Percentiles rank a stretch among this genome's conserved stretches.
These are phyloP conservation scores for Numenius arquata DNA, from an alignment of 2,113 vertebrate genomes.

Conservation along the genomic window DNA sequence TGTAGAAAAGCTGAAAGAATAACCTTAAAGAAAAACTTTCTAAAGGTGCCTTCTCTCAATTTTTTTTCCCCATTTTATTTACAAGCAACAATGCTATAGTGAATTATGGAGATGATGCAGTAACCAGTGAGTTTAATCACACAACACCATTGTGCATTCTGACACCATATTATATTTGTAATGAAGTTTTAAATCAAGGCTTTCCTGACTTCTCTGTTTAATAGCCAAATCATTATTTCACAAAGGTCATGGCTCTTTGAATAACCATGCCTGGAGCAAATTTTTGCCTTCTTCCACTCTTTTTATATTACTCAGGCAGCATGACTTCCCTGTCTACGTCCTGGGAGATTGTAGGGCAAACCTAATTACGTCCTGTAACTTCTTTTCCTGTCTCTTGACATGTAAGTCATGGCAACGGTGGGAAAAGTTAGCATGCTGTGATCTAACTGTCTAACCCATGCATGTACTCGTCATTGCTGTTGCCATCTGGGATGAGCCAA, in stretches of 20 bases:
- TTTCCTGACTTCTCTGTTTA: neutral
- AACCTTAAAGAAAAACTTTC: neutral
- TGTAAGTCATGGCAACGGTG: neutral
- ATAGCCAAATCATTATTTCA: neutral
- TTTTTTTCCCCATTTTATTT: neutral
- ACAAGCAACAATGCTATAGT: neutral
- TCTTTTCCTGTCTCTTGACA: neutral
- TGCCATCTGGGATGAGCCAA: neutral
- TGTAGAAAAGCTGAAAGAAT: neutral
- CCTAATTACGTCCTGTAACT: neutral
- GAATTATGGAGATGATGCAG: neutral
- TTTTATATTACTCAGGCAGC: neutral
- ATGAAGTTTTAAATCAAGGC: neutral
- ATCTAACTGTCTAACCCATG: neutral
- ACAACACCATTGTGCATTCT: accelerated
- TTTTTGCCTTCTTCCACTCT: neutral
- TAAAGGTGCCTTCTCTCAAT: neutral
- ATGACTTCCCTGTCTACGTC: neutral
- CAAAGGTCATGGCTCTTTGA: neutral
- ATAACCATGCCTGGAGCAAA: neutral
- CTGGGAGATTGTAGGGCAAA: neutral
- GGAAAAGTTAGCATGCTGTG: neutral
- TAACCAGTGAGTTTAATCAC: neutral
- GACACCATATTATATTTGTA: neutral
- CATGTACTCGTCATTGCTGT: accelerated